Evolutionary conservation across 2,888 invertebrate species (phyloP).

Genomic region (Atrina japonica): DNA sequence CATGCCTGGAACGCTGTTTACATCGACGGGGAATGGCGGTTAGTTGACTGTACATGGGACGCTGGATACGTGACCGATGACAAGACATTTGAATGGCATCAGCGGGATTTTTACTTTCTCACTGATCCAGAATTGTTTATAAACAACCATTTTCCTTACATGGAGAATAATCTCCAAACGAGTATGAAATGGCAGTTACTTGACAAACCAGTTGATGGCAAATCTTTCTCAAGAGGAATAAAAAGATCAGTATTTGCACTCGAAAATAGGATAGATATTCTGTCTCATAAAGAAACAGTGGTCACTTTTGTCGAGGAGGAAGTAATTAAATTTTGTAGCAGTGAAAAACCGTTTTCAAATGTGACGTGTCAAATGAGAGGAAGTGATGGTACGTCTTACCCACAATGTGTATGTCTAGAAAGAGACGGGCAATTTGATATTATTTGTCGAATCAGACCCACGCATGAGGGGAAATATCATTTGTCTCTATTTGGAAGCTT

Average conservation of each 20-base stretch:
- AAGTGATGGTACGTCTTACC: neutral
- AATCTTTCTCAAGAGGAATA: slow-evolving; percentile 55
- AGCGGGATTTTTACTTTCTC: slow-evolving; percentile 66
- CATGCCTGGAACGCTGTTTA: slow-evolving; percentile 61
- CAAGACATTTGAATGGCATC: slow-evolving; percentile 47
- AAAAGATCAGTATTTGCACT: no score
- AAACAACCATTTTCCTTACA: slow-evolving; percentile 60
- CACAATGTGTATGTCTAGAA: neutral
- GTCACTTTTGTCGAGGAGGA: slow-evolving; percentile 48
- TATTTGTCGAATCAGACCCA: slow-evolving; percentile 2
- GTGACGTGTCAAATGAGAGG: neutral
- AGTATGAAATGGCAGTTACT: slow-evolving; percentile 61
- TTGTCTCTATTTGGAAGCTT: no score
- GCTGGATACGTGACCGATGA: slow-evolving; percentile 42
- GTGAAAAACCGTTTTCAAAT: neutral
- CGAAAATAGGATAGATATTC: slow-evolving; percentile 52
- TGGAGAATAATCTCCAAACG: slow-evolving; percentile 38
- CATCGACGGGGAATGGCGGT: slow-evolving; percentile 56
- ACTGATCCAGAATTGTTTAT: slow-evolving; percentile 65
- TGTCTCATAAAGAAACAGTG: slow-evolving; percentile 53
- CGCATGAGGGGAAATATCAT: no score
- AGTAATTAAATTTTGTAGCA: neutral
- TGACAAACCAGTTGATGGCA: slow-evolving; percentile 55
- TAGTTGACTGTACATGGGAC: slow-evolving; percentile 62
- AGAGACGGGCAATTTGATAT: neutral